Percentiles rank a stretch among this genome's conserved stretches.
These are phyloP conservation scores for Ammodytes dubius DNA, from an alignment of 2,113 vertebrate species.

Conservation along the genomic window DNA sequence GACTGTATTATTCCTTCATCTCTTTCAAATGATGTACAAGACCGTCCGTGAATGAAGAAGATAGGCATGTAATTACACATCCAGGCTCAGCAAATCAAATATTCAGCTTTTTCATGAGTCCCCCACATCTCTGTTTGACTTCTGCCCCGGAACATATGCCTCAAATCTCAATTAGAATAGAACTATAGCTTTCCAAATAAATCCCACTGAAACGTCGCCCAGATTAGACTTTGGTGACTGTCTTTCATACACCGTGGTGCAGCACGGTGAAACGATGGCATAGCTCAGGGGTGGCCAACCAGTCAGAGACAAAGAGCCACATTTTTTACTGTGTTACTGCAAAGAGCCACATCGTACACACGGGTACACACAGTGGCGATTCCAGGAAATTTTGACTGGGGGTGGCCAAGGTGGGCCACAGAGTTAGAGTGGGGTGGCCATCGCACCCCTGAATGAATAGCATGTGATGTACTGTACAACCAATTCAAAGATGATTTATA, in stretches of 20 bases:
- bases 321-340: too few relatives aligned
- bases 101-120: constrained; percentile 31
- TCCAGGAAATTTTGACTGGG: too few relatives aligned
- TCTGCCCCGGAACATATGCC: constrained; percentile 38
- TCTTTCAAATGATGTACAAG: too few relatives aligned
- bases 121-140: constrained; percentile 28
- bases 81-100: constrained; percentile 30
- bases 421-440: too few relatives aligned
- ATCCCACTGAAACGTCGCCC: constrained; percentile 40
- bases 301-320: too few relatives aligned
- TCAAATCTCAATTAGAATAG: constrained; percentile 47
- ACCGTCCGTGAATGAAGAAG: constrained; percentile 8
- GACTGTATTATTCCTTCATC: not conserved
- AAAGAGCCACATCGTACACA: too few relatives aligned
- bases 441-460: too few relatives aligned
- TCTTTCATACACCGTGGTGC: constrained; percentile 53
- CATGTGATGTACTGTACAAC: too few relatives aligned
- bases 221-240: constrained; percentile 57
- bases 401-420: too few relatives aligned
- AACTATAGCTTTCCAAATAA: constrained; percentile 42
- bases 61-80: constrained; percentile 8
- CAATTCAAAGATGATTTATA: too few relatives aligned
- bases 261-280: constrained; percentile 43
- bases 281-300: too few relatives aligned
- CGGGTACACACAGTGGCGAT: too few relatives aligned